Conservation (phyloP, 2,888 invertebrate species). For the Helleia helle region DNA sequence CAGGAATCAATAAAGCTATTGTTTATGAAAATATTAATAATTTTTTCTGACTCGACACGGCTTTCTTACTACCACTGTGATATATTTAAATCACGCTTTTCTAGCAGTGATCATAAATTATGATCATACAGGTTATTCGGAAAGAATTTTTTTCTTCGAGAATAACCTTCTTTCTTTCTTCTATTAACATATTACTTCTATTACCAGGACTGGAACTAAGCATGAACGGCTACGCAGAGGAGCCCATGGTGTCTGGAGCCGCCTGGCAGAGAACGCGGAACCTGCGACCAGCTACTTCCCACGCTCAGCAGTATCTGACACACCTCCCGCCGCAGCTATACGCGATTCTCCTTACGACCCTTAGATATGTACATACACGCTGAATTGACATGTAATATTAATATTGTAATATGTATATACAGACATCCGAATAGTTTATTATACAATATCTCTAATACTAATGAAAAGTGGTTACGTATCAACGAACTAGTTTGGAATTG, state of each 20-base stretch:
- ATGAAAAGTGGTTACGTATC: too few species aligned
- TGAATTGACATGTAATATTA: constrained; percentile 21
- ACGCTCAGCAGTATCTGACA: constrained; percentile 51
- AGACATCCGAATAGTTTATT: neutral
- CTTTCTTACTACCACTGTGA: too few species aligned
- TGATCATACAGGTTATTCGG: too few species aligned
- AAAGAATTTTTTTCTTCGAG: too few species aligned
- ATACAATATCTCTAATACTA: neutral
- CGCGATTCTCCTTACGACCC: constrained; percentile 41
- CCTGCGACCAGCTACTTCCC: constrained; percentile 48
- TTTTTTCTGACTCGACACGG: too few species aligned
- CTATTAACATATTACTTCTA: neutral
- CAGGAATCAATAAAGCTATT: too few species aligned
- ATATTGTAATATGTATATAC: neutral
- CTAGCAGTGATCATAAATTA: too few species aligned
- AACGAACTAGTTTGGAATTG: too few species aligned
- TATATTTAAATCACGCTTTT: too few species aligned
- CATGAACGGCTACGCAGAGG: constrained; percentile 57
- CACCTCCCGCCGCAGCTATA: constrained; percentile 51
- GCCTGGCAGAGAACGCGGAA: constrained; percentile 61
- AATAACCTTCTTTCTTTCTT: too few species aligned
- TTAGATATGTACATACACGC: constrained; percentile 46
- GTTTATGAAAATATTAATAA: too few species aligned
- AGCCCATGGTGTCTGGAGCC: constrained; percentile 63
- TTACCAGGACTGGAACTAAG: constrained; percentile 50